These are phyloP conservation scores for Spheniscus mendiculus DNA, from an alignment of 2,113 vertebrate genomes.

Conservation along the genomic window DNA sequence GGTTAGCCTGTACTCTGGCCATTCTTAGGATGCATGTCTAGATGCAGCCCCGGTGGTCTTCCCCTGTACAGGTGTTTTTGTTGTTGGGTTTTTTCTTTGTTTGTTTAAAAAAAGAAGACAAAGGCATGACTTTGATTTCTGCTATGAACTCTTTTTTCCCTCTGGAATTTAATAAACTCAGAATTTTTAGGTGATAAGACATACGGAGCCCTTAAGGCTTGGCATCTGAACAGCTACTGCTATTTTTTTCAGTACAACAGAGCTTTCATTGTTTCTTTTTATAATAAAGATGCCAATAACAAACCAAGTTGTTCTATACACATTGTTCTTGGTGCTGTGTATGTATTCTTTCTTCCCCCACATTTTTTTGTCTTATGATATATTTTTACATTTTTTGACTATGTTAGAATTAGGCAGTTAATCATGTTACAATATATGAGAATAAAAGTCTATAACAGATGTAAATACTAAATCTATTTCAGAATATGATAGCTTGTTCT, in stretches of 20 bases:
- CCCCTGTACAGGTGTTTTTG: neutral
- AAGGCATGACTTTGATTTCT: neutral
- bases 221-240: neutral
- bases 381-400: neutral
- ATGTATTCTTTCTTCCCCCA: neutral
- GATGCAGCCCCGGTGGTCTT: neutral
- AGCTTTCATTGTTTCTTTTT: neutral
- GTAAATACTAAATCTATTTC: neutral
- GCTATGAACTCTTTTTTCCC: neutral
- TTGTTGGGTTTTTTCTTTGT: neutral
- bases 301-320: neutral
- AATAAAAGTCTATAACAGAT: neutral
- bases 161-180: neutral
- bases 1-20: neutral
- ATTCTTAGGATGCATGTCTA: neutral
- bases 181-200: neutral
- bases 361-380: neutral
- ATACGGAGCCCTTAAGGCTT: neutral
- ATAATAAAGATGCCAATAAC: neutral
- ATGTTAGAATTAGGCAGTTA: neutral
- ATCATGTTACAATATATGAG: neutral
- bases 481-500: neutral
- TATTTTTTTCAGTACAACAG: neutral
- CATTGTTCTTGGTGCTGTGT: neutral
- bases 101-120: neutral